Conservation (phyloP, 2,888 invertebrate species). For the Cheiracanthium punctorium region DNA sequence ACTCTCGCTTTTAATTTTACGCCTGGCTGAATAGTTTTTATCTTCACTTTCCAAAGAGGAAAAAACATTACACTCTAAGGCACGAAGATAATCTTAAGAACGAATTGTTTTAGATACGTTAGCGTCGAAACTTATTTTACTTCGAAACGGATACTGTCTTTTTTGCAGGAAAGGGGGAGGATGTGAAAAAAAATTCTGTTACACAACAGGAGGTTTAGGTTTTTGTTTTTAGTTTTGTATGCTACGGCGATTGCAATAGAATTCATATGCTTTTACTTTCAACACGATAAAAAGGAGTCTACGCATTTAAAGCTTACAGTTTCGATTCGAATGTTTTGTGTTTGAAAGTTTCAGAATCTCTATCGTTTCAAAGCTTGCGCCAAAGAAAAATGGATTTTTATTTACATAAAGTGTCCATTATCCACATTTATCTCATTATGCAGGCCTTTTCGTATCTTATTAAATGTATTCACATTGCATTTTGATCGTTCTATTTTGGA, state of each 20-base stretch:
- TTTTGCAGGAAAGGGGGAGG: not conserved
- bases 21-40: conserved; percentile 65
- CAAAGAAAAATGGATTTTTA: not conserved
- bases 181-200: not conserved
- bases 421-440: not conserved
- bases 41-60: conserved; percentile 39
- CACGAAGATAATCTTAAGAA: conserved; percentile 41
- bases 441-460: no score
- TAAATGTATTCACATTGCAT: no score
- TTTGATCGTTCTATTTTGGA: no score
- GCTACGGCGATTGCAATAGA: not conserved
- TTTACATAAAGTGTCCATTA: not conserved
- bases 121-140: conserved; percentile 26
- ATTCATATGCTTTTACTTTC: not conserved
- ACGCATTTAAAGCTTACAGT: not conserved
- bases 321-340: not conserved
- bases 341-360: not conserved
- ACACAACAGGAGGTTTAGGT: not conserved
- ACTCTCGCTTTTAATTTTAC: conserved; percentile 61
- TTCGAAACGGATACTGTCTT: not conserved
- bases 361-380: not conserved
- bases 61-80: conserved; percentile 43
- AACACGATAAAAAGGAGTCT: not conserved
- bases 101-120: conserved; percentile 51
- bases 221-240: not conserved